phyloP scores from a whole-genome alignment of 2,797 vertebrate species.

The Rhabdomys pumilio region DNA sequence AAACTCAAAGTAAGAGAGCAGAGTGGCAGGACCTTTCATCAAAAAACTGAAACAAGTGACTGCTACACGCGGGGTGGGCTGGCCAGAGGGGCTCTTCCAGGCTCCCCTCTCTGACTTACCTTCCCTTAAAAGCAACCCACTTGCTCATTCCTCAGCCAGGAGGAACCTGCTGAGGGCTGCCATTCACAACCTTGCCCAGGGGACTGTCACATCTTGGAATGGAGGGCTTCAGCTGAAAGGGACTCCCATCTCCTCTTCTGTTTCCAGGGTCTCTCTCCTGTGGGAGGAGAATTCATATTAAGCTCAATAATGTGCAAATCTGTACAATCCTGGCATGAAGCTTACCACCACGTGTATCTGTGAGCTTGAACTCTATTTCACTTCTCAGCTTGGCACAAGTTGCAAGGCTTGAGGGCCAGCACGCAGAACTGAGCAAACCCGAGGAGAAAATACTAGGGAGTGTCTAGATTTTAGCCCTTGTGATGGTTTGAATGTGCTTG shows the following conservation, averaged over 20 bases:
- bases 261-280: background rate
- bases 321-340: background rate
- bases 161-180: background rate
- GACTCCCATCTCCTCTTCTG: background rate
- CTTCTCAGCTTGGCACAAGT: background rate
- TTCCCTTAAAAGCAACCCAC: background rate
- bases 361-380: conserved; percentile 59
- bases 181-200: background rate
- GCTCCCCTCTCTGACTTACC: background rate
- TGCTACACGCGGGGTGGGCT: background rate
- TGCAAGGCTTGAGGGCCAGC: background rate
- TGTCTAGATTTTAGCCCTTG: background rate
- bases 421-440: background rate
- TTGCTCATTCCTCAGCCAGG: background rate
- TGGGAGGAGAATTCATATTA: background rate
- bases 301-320: background rate
- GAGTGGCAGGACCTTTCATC: background rate
- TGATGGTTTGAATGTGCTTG: no score
- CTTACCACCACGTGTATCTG: background rate
- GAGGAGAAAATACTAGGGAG: background rate
- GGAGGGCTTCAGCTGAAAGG: background rate
- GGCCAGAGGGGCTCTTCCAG: background rate
- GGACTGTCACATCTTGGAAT: background rate
- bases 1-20: background rate
- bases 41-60: background rate